A percentile compares a stretch with the other conserved stretches of the same genome.
Conservation (phyloP, 2,888 invertebrate species). For the Antitype chi region DNA sequence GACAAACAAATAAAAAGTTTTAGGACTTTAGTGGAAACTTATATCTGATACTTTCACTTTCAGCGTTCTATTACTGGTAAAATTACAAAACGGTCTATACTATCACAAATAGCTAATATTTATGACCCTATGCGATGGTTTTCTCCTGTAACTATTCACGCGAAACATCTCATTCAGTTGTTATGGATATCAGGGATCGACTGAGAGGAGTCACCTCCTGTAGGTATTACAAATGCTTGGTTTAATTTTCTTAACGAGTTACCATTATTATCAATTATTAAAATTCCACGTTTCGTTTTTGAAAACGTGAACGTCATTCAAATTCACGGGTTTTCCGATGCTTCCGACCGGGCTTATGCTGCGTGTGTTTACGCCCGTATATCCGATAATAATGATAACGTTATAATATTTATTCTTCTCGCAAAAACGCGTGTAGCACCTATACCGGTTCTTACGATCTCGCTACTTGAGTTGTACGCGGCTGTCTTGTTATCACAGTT, state of each 20-base stretch:
- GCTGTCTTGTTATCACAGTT: too few species aligned
- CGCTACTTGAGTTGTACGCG: not conserved
- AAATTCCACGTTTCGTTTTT: not conserved
- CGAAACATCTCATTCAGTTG: not conserved
- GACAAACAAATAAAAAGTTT: conserved; percentile 1
- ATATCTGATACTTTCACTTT: conserved; percentile 1
- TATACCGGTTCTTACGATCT: not conserved
- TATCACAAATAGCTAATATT: not conserved
- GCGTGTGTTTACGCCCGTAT: conserved; percentile 1
- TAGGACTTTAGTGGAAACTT: not conserved
- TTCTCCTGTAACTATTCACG: not conserved
- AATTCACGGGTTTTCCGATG: too few species aligned
- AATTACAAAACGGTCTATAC: not conserved
- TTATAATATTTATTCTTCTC: conserved; percentile 3
- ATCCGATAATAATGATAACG: not conserved
- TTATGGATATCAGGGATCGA: not conserved
- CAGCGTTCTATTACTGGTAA: not conserved
- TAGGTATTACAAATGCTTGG: not conserved
- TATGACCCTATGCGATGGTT: conserved; percentile 1
- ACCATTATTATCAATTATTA: too few species aligned
- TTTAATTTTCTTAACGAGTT: not conserved
- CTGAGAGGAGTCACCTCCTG: conserved; percentile 3
- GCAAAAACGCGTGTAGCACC: conserved; percentile 1
- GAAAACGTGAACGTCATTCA: too few species aligned
- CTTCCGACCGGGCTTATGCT: too few species aligned